These are phyloP conservation scores for Hirundichthys speculiger DNA, from an alignment of 2,113 vertebrate genomes.

Conservation along the genomic window DNA sequence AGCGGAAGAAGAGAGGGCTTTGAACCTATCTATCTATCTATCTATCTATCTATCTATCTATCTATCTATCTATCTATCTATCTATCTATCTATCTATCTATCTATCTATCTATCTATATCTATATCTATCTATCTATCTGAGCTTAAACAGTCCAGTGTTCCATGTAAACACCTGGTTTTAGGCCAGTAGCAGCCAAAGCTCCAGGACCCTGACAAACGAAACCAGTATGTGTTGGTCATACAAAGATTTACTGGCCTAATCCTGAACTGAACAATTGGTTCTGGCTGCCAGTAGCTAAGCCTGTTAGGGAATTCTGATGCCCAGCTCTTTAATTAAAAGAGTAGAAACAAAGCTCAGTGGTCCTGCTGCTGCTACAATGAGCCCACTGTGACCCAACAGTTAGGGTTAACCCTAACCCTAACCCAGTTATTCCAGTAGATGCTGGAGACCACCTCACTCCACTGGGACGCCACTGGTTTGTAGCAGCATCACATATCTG, in stretches of 20 bases:
- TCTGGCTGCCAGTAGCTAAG: slow-evolving; percentile 73
- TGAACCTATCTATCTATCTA: slow-evolving; percentile 25
- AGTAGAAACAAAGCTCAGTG: slow-evolving; percentile 72
- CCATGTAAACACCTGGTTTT: slow-evolving; percentile 28
- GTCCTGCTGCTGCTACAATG: slow-evolving; percentile 70
- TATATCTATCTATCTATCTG: no score
- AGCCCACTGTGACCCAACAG: slow-evolving; percentile 70
- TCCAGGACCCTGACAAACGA: slow-evolving; percentile 47
- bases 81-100: no score
- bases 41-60: neutral
- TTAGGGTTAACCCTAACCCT: no score
- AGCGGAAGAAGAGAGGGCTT: slow-evolving; percentile 78
- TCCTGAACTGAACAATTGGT: slow-evolving; percentile 71
- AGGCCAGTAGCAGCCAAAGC: slow-evolving; percentile 29
- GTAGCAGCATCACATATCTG: no score
- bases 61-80: no score
- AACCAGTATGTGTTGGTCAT: slow-evolving; percentile 50
- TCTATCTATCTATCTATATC: no score
- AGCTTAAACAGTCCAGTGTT: slow-evolving; percentile 33
- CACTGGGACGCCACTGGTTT: slow-evolving; percentile 16
- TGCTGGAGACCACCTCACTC: slow-evolving; percentile 63
- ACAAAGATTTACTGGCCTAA: slow-evolving; percentile 65
- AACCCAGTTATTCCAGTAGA: slow-evolving; percentile 77
- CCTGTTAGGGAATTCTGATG: slow-evolving; percentile 72
- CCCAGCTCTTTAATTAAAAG: slow-evolving; percentile 76